Conservation (phyloP, 1,140 invertebrate genomes). For the Drosophila mauritiana region DNA sequence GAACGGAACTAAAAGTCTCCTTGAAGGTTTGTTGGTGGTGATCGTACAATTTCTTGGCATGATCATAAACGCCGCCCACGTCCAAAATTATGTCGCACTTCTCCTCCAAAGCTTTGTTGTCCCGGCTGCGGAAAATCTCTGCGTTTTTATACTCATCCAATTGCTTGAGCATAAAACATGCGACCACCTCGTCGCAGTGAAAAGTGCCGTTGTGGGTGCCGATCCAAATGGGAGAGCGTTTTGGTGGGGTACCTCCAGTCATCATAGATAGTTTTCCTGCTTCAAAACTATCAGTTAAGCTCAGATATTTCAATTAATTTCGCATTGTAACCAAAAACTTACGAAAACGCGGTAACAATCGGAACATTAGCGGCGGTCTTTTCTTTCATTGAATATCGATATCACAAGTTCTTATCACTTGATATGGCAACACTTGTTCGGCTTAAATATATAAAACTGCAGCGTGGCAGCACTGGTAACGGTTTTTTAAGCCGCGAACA, state of each 20-base stretch:
- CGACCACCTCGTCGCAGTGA: slow-evolving; percentile 98
- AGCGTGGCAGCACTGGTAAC: slow-evolving; percentile 8
- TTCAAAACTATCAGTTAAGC: not conserved
- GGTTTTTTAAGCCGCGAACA: not conserved
- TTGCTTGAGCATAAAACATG: slow-evolving; percentile 94
- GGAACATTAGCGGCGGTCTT: slow-evolving; percentile 20
- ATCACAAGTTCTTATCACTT: not conserved
- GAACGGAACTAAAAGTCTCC: slow-evolving; percentile 86
- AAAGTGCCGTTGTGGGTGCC: slow-evolving; percentile 94
- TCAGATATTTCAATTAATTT: slow-evolving; percentile 14
- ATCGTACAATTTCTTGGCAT: slow-evolving; percentile 92
- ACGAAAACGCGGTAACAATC: slow-evolving; percentile 44
- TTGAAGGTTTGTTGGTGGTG: slow-evolving; percentile 95
- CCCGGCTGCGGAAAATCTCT: slow-evolving; percentile 90
- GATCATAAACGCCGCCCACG: slow-evolving; percentile 96
- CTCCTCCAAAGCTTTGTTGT: slow-evolving; percentile 88
- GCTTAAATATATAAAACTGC: not conserved
- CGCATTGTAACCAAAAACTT: not conserved
- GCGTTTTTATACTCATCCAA: slow-evolving; percentile 93
- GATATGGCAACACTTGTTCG: not conserved
- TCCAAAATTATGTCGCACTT: slow-evolving; percentile 98
- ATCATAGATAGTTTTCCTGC: slow-evolving; percentile 29
- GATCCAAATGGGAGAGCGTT: slow-evolving; percentile 85
- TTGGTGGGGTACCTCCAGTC: slow-evolving; percentile 51
- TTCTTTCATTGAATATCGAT: not conserved